phyloP scores from a whole-genome alignment of 2,797 vertebrate species.

The Limnodromus scolopaceus region DNA sequence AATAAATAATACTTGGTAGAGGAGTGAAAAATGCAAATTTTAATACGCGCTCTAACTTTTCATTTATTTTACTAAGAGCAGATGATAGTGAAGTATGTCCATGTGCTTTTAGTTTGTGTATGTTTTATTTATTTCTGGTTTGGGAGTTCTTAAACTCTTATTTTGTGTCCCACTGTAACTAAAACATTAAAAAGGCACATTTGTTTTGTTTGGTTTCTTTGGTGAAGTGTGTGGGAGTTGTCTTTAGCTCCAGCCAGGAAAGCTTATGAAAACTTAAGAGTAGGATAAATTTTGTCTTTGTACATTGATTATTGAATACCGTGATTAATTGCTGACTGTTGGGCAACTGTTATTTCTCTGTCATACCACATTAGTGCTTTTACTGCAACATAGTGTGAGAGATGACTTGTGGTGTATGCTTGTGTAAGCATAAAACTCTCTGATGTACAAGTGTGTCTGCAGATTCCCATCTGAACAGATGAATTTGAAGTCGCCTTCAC shows the following conservation, averaged over 20 bases:
- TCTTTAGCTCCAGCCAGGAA: not conserved
- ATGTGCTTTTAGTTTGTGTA: not conserved
- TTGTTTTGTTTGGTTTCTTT: constrained; percentile 52
- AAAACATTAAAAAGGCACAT: not conserved
- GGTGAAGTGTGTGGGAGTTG: constrained; percentile 36
- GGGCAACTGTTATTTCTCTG: not conserved
- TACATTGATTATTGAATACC: not conserved
- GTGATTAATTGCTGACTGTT: not conserved
- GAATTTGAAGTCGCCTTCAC: not conserved
- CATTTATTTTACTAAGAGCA: not conserved
- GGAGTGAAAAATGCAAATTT: not conserved
- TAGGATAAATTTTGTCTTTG: not conserved
- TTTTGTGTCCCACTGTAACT: not conserved
- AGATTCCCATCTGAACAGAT: not conserved
- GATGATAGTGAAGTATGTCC: not conserved
- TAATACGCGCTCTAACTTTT: not conserved
- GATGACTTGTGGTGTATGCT: not conserved
- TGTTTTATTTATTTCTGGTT: not conserved
- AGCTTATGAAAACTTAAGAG: not conserved
- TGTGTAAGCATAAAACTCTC: not conserved
- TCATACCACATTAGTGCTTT: not conserved
- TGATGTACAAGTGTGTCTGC: not conserved
- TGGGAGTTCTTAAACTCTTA: not conserved
- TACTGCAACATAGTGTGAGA: not conserved
- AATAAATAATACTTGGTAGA: not conserved